A percentile compares a stretch with the other conserved stretches of the same genome.
These are phyloP conservation scores for Malacosoma neustria DNA, from an alignment of 2,888 invertebrate species.

Conservation along the genomic window DNA sequence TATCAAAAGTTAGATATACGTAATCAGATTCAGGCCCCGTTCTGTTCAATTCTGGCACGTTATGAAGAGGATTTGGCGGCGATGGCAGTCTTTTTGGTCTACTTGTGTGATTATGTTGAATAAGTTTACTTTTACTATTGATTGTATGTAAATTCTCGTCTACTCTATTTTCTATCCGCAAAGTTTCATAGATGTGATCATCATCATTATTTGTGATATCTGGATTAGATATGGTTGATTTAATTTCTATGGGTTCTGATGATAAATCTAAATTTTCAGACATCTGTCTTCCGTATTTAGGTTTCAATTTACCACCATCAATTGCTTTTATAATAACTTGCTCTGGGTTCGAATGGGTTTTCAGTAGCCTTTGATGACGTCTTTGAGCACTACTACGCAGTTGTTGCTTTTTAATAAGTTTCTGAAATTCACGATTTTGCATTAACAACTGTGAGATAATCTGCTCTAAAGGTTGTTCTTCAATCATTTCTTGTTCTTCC, in stretches of 20 bases:
- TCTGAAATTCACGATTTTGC: slow-evolving; percentile 88
- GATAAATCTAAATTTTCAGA: slow-evolving; percentile 42
- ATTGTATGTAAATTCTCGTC: slow-evolving; percentile 37
- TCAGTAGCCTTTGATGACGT: slow-evolving; percentile 70
- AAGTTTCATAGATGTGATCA: slow-evolving; percentile 77
- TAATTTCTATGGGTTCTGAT: slow-evolving; percentile 22
- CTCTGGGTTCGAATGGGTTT: slow-evolving; percentile 67
- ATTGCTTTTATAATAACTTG: slow-evolving; percentile 55
- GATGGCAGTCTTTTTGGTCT: slow-evolving; percentile 50
- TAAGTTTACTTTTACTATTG: slow-evolving; percentile 44
- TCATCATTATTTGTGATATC: slow-evolving; percentile 32
- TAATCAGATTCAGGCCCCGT: slow-evolving; percentile 55
- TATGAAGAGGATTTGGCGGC: slow-evolving; percentile 31
- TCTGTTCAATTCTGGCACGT: slow-evolving; percentile 16
- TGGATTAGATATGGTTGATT: slow-evolving; percentile 20
- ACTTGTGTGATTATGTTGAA: slow-evolving; percentile 34
- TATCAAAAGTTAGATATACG: slow-evolving; percentile 63
- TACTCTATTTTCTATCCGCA: slow-evolving; percentile 55
- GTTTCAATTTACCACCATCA: slow-evolving; percentile 43
- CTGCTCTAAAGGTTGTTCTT: slow-evolving; percentile 80
- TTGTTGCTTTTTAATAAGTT: slow-evolving; percentile 83
- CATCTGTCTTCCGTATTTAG: slow-evolving; percentile 46
- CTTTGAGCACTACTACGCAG: slow-evolving; percentile 69
- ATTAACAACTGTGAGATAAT: slow-evolving; percentile 88
- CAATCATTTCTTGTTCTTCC: slow-evolving; percentile 34